Evolutionary conservation across 1,140 invertebrate genomes (phyloP), one percentile per base, ranked within the genome.

Genomic region (Plectrocnemia conspersa): DNA sequence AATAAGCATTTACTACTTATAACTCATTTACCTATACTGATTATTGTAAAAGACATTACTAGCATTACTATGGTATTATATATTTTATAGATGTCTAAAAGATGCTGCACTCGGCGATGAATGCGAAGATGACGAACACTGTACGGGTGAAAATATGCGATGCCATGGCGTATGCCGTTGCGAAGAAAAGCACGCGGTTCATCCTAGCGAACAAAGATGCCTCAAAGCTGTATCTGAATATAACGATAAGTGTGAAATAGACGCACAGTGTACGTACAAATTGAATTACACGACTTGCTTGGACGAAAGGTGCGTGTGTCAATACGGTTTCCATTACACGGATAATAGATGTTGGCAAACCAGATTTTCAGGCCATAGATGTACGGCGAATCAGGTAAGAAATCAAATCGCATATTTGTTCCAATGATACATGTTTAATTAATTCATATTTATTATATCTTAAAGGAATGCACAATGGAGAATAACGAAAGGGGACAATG

Each of bases 81-180:
- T 41, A 16, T 16, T 52, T 61, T 64, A 6, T 55, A 74, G 73
- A 54, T 75, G 72, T 54, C 66, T 74, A 18, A 67, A 70, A 4
- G 72, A 75, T 47, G 71, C 73, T 0, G 48, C 56, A 0, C 53
- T 75, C 0, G 71, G 72, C 15, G 73, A 74, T 42, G 49, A 57
- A 25, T 75, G 73, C 23, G 73, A 75, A 52, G 73, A 75, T 52
- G 61, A 74, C 48, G 54, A 72, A 40, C 73, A 75, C 57, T 75
- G 73, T 58, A 68, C 71, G 0, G 71, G 70, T 1, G 60, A 68
- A 0, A 72, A 72, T 3, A 59, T 71, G 9, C 63, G 69, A 61
- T 75, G 73, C 50, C 56, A 65, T 5, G 70, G 68, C 0, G 70
- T 69, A 0, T 75, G 73, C 55, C 64, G 69, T 7, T 75, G 73